Percentiles rank a stretch among this genome's conserved stretches.
Evolutionary conservation across 2,797 vertebrate genomes (phyloP).

Genomic region (Crotalus adamanteus): DNA sequence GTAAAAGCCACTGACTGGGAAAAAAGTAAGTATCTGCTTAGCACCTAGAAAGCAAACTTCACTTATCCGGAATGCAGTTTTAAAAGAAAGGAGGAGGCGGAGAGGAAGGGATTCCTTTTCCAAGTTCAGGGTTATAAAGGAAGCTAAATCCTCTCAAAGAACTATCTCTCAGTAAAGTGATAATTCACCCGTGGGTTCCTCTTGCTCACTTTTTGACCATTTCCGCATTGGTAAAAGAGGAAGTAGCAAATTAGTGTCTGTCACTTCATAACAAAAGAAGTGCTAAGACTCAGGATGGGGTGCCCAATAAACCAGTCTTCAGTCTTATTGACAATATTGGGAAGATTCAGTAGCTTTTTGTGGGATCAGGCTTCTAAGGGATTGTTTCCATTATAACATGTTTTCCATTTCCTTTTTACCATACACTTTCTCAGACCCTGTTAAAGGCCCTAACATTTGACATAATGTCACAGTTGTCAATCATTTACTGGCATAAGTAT

Average conservation of each 20-base stretch:
- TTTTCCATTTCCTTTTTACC: constrained; percentile 20
- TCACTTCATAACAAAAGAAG: constrained; percentile 33
- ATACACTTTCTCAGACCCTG: constrained; percentile 38
- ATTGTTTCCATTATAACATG: constrained; percentile 25
- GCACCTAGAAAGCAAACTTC: constrained; percentile 37
- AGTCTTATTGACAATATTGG: constrained; percentile 22
- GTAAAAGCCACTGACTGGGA: constrained; percentile 32
- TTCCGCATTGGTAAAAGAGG: constrained; percentile 11
- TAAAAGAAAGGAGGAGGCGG: neutral
- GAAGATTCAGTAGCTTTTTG: constrained; percentile 37
- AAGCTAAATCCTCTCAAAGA: constrained; percentile 5
- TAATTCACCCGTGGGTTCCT: neutral
- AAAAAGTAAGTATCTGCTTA: constrained; percentile 36
- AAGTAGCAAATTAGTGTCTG: neutral
- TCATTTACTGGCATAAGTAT: constrained; percentile 48
- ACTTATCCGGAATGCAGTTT: constrained; percentile 25
- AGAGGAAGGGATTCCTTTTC: neutral
- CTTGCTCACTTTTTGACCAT: neutral
- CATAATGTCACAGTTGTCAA: constrained; percentile 50
- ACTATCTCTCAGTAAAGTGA: neutral
- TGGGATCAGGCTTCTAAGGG: constrained; percentile 32
- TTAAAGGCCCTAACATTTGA: constrained; percentile 41
- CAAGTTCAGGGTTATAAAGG: constrained; percentile 2
- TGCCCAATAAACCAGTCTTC: constrained; percentile 3
- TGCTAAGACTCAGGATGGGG: constrained; percentile 35